These are phyloP conservation scores for Oryzias curvinotus DNA, from an alignment of 2,113 vertebrate genomes.

Conservation along the genomic window DNA sequence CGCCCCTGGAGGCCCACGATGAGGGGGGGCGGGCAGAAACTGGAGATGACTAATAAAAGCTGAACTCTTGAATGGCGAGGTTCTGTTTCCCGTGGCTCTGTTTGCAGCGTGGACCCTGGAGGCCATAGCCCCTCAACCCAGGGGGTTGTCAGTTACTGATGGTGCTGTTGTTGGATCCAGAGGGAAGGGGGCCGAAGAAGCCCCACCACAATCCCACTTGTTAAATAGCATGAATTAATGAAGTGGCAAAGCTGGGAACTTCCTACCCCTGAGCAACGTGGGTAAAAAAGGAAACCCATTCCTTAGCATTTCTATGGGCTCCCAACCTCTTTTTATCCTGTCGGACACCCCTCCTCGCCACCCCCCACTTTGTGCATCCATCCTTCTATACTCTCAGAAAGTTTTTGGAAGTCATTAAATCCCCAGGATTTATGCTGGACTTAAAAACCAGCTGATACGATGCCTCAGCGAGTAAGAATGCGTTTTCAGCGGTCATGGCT, in stretches of 20 bases:
- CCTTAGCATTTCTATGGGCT: slow-evolving; percentile 77
- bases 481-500: slow-evolving; percentile 53
- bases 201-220: slow-evolving; percentile 71
- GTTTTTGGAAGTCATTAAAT: slow-evolving; percentile 76
- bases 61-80: slow-evolving; percentile 65
- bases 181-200: slow-evolving; percentile 71
- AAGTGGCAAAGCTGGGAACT: slow-evolving; percentile 79
- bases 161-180: slow-evolving; percentile 71
- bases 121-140: slow-evolving; percentile 67
- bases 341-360: slow-evolving; percentile 32
- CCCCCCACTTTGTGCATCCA: slow-evolving; percentile 6
- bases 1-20: slow-evolving; percentile 60
- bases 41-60: slow-evolving; percentile 76
- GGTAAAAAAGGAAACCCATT: slow-evolving; percentile 71
- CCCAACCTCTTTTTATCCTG: slow-evolving; percentile 77
- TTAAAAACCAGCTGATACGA: slow-evolving; percentile 74
- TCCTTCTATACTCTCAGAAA: slow-evolving; percentile 43
- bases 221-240: slow-evolving; percentile 82
- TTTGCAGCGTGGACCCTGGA: slow-evolving; percentile 76
- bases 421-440: slow-evolving; percentile 70
- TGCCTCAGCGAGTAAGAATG: slow-evolving; percentile 48
- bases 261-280: slow-evolving; percentile 70
- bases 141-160: slow-evolving; percentile 77
- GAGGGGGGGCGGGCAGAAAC: slow-evolving; percentile 63
- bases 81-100: slow-evolving; percentile 68